These are phyloP conservation scores for Anseranas semipalmata DNA, from an alignment of 2,113 vertebrate species.

Conservation along the genomic window DNA sequence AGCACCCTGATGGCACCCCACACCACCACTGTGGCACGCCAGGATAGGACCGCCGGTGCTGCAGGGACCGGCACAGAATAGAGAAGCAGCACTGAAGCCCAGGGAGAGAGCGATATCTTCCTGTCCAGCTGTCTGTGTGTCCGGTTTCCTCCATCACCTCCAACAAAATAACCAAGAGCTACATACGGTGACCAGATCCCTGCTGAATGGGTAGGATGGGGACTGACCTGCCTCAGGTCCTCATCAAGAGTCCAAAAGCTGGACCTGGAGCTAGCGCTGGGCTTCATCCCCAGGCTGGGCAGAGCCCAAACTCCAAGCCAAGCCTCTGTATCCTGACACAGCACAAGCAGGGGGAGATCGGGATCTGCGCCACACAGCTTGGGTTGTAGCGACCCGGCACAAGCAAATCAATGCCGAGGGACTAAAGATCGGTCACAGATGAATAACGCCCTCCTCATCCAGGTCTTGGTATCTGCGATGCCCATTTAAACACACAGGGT, in stretches of 20 bases:
- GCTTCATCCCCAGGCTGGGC: neutral
- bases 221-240: neutral
- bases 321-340: neutral
- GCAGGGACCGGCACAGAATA: neutral
- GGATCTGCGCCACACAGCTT: rapidly evolving
- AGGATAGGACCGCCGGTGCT: neutral
- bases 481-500: neutral
- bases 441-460: neutral
- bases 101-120: neutral
- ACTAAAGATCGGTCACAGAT: neutral
- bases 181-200: neutral
- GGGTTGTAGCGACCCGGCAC: neutral
- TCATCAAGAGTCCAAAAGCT: neutral
- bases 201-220: neutral
- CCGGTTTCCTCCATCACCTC: neutral
- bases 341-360: neutral
- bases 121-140: neutral
- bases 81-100: neutral
- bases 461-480: neutral
- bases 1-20: neutral
- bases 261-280: neutral
- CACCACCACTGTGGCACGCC: rapidly evolving
- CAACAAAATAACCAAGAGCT: neutral
- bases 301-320: neutral
- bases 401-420: neutral